Conservation (phyloP, 2,113 vertebrate species). For the Scytalopus superciliaris region DNA sequence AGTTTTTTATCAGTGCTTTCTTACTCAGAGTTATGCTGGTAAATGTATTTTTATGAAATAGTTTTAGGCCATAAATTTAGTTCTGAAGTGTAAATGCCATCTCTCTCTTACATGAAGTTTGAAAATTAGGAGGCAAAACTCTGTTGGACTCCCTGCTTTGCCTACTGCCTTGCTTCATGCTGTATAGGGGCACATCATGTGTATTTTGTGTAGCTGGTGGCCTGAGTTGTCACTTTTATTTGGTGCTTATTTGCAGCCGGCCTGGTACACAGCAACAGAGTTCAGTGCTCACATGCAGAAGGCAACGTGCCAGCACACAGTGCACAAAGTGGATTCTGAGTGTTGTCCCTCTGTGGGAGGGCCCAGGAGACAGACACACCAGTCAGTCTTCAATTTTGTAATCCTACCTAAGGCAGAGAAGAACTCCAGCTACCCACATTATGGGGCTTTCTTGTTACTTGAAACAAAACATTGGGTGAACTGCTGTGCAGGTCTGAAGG, state of each 20-base stretch:
- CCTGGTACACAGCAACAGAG: neutral
- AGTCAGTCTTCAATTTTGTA: neutral
- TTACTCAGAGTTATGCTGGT: neutral
- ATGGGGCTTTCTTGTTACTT: neutral
- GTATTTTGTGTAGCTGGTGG: neutral
- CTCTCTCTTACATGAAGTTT: neutral
- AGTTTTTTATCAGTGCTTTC: neutral
- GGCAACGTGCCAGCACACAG: rapidly evolving
- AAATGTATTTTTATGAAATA: neutral
- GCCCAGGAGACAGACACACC: neutral
- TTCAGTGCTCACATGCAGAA: neutral
- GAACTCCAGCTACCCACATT: neutral
- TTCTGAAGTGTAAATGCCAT: neutral
- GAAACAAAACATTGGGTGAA: neutral
- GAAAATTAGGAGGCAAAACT: neutral
- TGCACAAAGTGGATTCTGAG: neutral
- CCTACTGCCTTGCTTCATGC: neutral
- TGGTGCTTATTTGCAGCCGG: neutral
- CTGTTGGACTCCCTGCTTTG: neutral
- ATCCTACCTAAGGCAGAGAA: neutral
- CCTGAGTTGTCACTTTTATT: neutral
- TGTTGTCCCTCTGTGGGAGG: neutral
- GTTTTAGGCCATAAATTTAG: neutral
- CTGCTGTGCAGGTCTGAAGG: neutral
- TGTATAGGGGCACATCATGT: too few species aligned